Evolutionary conservation across 2,797 vertebrate genomes (phyloP).

Genomic region (Semotilus atromaculatus): DNA sequence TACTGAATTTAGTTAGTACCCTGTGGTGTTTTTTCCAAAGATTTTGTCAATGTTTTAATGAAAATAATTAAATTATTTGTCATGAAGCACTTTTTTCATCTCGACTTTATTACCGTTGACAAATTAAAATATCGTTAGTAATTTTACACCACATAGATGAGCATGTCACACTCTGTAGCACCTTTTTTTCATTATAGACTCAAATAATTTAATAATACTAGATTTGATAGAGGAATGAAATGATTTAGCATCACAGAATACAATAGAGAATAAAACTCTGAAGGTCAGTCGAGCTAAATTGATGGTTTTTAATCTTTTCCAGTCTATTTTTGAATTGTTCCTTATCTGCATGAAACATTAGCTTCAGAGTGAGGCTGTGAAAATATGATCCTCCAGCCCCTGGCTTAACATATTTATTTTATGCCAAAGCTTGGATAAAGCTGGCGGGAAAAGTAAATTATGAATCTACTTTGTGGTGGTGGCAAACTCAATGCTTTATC

Average conservation of each 20-base stretch:
- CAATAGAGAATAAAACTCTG: conserved; percentile 22
- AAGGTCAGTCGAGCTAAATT: conserved; percentile 37
- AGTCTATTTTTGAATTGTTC: conserved; percentile 62
- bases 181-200: background rate
- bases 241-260: conserved; percentile 4
- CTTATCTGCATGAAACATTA: conserved; percentile 72
- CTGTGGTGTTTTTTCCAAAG: background rate
- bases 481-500: conserved; percentile 60
- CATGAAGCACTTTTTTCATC: background rate
- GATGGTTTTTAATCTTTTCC: conserved; percentile 65
- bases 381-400: conserved; percentile 33
- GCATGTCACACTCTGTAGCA: background rate
- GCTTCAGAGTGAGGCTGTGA: conserved; percentile 54
- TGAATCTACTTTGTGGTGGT: conserved; percentile 63
- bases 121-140: background rate
- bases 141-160: background rate
- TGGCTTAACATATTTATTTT: conserved; percentile 73
- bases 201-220: conserved; percentile 1
- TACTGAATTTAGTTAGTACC: background rate
- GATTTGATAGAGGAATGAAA: background rate
- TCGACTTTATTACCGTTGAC: background rate
- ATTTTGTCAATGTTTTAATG: background rate
- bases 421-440: conserved; percentile 70
- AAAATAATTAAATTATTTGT: background rate
- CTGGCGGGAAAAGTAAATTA: conserved; percentile 71